Base-by-base conservation (phyloP, 2,888 invertebrate species). In the Acleris literana region DNA sequence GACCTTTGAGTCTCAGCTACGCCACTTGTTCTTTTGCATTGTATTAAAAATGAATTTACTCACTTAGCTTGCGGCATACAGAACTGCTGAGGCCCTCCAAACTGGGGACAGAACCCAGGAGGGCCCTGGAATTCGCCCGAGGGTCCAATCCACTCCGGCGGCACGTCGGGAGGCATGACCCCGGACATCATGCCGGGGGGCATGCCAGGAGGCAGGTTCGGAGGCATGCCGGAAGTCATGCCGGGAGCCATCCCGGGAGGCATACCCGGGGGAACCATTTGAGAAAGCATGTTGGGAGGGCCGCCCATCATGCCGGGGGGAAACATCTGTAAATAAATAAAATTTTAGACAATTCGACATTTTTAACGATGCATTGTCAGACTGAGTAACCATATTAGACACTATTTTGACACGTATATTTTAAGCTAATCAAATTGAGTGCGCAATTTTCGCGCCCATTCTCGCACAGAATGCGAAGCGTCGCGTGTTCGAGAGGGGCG, bases 11-110 rank as follows among this genome's bases (percentile, higher is more conserved):
- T 29, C 29, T 0, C 29, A 29, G 7, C 29, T 29, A 29, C 7
- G 7, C 7, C 29, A 29, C 7, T 29, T 29, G 22, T 22, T 22
- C 2, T 22, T 22, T 22, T 22, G 22, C 7, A 33, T 33, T 33
- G 0, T 9, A 33, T 33, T 11, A 13, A 39, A 13, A 39, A 39
- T 39, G 4, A 33, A 39, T 13, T 13, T 13, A 84, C 89, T 87
- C 54, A 92, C 92, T 91, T 91, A n/a, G 85, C 79, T 63, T 90
- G 90, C 11, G 88, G 88, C 86, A 92, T 82, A 68, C 88, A 90
- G 71, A 83, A 90, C 18, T 79, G 79, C 70, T 85, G 88, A 9
- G 84, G 74, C n/a, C 78, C 81, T 1, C 82, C 78, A 67, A 84
- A 89, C 0, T 87, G 85, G 22, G 87, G 88, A 53, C 87, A 90